Base-by-base conservation (phyloP, 1,140 invertebrate genomes). In the Metaphire vulgaris region DNA sequence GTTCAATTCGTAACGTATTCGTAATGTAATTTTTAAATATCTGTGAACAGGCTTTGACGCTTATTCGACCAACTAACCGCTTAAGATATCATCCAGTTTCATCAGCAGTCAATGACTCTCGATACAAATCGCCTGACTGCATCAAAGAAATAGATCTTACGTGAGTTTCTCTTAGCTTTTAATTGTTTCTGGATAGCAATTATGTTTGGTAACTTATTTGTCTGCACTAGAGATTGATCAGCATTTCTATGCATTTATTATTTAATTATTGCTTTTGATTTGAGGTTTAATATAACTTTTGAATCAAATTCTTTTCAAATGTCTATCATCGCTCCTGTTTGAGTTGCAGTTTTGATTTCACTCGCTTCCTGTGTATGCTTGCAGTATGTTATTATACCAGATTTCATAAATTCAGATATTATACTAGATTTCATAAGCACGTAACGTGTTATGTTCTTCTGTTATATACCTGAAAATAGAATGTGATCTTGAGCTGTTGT, bases 61-160 rank as follows among this genome's bases (percentile, higher is more conserved):
- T 82, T 33, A 84, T 85, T 12, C 76, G 77, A 14, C 89, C 90
- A 32, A 81, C 87, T 21, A 80, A 82, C 6, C 76, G 81, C 71
- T 80, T 93, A 29, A 80, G 83, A 28, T 92, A 89, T 89, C 89
- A 94, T 83, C 88, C 89, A 41, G 92, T 94, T 2, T 90, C 91
- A 0, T 89, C 87, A 71, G 76, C 86, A 71, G 92, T 94, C 0
- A 93, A 93, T 82, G 92, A 91, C 82, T 90, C 91, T 0, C 85
- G 89, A 65, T 89, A 92, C 82, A 92, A 93, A 85, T 88, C 89
- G 75, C 81, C 86, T n/a, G 87, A 90, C 74, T 92, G 91, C 79
- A 90, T 90, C 77, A 89, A 90, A 80, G 89, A 88, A 1, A 78
- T 85, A 33, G 83, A 85, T 66, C 79, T 82, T 16, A 81, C 83